Evolutionary conservation across 2,797 vertebrate genomes (phyloP), one percentile per base, ranked within the genome.

Genomic region (Hippopotamyrus pictus): DNA sequence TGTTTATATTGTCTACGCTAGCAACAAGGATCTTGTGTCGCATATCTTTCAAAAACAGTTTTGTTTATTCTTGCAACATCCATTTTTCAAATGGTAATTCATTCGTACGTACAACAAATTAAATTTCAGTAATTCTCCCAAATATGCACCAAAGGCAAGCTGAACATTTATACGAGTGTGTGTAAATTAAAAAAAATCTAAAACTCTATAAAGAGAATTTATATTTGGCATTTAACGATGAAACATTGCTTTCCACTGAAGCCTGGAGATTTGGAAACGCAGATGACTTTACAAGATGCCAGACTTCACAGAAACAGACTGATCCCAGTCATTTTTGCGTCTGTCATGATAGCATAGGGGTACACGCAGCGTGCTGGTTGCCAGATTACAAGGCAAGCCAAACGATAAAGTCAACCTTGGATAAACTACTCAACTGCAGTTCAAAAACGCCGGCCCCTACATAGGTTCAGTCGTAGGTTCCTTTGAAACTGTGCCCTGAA

Each of bases 401-500:
- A 95, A 93, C 94, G 94, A 94, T 92, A 92, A 93, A 93, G 91
- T 92, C 95, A 95, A 95, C 93, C 92, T 92, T 94, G 91, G 93
- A 94, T 95, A 94, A 94, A 94, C 91, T 93, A 92, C 91, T 94
- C 93, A 92, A 94, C 88, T 79, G 88, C 89, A 95, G 94, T 95
- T 96, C 95, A 95, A 95, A 96, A 95, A 93, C 93, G 93, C 5
- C 93, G 93, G 91, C 91, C 93, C 93, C 93, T 93, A 92, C 90
- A 86, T 89, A 92, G 91, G 92, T 94, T 95, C 92, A 93, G 90
- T 76, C 91, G 92, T 90, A 93, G 92, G 92, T 92, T 95, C 92
- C 96, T 97, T 97, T 97, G 96, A 97, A 97, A 96, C 94, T 90
- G 90, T 94, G 93, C 94, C 94, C 94, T 95, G 94, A 95, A 94